Percentiles rank a stretch among this genome's conserved stretches.
Evolutionary conservation across 2,113 vertebrate genomes (phyloP).

Genomic region (Rousettus leschenaultii): DNA sequence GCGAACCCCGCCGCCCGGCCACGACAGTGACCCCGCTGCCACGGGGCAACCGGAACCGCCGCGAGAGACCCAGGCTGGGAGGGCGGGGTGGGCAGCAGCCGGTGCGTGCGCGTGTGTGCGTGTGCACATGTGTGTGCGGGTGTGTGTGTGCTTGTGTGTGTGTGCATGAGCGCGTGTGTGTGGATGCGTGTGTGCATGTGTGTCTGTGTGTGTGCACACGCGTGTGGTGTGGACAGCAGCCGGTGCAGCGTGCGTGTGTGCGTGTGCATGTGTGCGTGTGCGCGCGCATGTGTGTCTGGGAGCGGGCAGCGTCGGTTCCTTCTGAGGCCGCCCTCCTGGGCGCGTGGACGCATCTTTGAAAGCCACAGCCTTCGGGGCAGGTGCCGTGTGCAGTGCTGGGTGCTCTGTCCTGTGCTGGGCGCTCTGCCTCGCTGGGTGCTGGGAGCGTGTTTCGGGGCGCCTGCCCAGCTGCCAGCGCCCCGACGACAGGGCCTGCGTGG

Average conservation of each 20-base stretch:
- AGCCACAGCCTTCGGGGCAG: too few species aligned
- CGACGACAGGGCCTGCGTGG: background rate
- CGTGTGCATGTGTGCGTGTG: fast-evolving
- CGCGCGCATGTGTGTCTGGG: background rate
- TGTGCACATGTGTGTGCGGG: background rate
- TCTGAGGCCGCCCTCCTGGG: background rate
- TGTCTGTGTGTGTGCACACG: too few species aligned
- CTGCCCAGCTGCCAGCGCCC: background rate
- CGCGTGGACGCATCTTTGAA: background rate
- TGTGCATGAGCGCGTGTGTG: background rate
- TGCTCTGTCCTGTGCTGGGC: background rate
- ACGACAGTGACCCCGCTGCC: fast-evolving
- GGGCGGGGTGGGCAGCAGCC: too few species aligned
- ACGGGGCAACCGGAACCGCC: too few species aligned
- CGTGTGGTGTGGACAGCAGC: too few species aligned
- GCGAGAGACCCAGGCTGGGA: background rate
- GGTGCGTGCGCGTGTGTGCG: fast-evolving
- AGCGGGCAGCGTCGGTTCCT: fast-evolving
- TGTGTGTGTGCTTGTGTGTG: too few species aligned
- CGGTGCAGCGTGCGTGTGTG: too few species aligned
- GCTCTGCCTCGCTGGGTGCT: background rate
- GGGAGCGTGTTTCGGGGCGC: background rate
- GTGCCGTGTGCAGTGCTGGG: background rate
- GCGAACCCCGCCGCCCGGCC: fast-evolving
- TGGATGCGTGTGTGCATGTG: background rate